Conservation (phyloP, 2,113 vertebrate species). For the Mirza zaza region DNA sequence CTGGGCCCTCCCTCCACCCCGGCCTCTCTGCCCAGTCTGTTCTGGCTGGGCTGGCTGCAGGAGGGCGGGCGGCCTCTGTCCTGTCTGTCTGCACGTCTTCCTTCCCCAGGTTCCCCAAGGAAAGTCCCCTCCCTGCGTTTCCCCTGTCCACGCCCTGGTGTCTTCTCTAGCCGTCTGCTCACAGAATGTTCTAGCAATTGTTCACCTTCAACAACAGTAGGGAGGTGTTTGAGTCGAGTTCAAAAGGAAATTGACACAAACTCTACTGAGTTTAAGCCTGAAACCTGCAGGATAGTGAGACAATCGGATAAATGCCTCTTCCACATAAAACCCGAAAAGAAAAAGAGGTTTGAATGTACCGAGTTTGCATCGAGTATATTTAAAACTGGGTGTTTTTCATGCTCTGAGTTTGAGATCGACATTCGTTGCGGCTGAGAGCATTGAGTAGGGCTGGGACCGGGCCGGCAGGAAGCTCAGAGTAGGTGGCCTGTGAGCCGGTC, state of each 20-base stretch:
- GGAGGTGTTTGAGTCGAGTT: background rate
- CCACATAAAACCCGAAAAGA: background rate
- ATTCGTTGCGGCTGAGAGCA: background rate
- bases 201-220: background rate
- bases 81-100: background rate
- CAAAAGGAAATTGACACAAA: background rate
- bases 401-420: background rate
- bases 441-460: accelerated
- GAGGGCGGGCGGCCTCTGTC: background rate
- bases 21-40: background rate
- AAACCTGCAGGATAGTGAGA: background rate
- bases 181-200: background rate
- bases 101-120: background rate
- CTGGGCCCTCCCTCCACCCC: background rate
- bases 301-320: accelerated
- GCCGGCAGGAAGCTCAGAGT: background rate
- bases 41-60: background rate
- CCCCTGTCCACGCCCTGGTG: background rate
- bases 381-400: background rate
- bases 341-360: background rate
- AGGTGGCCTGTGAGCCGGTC: background rate
- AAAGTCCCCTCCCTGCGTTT: background rate
- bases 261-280: background rate
- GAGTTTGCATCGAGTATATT: no score
- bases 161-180: background rate